Evolutionary conservation across 2,797 vertebrate species (phyloP).

Genomic region (Staurois parvus): DNA sequence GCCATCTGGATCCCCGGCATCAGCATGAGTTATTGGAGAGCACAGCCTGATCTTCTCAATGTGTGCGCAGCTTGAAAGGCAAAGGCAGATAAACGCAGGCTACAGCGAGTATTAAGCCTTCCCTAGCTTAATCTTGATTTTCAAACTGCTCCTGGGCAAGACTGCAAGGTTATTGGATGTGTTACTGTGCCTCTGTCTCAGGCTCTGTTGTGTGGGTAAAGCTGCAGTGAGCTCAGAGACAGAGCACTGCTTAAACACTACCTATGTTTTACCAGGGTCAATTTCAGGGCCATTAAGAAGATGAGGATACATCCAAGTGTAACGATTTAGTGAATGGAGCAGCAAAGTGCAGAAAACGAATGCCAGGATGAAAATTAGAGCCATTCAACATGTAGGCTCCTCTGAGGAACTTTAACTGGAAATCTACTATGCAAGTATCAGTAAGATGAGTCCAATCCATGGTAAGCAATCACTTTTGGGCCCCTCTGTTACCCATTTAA

Average conservation of each 20-base stretch:
- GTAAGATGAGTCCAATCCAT: too few species aligned
- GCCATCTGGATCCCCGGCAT: slow-evolving; percentile 67
- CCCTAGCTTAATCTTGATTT: neutral
- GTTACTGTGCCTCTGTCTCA: neutral
- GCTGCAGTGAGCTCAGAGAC: neutral
- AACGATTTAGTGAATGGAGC: neutral
- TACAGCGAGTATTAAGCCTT: slow-evolving; percentile 18
- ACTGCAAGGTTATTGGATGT: too few species aligned
- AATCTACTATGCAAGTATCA: neutral
- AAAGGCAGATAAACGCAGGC: slow-evolving; percentile 14
- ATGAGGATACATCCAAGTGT: neutral
- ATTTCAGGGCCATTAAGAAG: neutral
- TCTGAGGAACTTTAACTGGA: neutral
- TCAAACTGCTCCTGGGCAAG: too few species aligned
- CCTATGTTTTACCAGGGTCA: neutral
- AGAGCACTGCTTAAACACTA: neutral
- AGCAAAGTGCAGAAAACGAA: neutral
- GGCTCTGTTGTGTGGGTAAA: neutral
- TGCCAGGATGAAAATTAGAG: neutral
- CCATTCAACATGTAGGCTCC: neutral
- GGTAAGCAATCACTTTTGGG: too few species aligned
- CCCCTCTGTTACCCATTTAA: too few species aligned
- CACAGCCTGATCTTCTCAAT: slow-evolving; percentile 9
- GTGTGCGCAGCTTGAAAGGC: slow-evolving; percentile 30
- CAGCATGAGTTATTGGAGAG: slow-evolving; percentile 58